Base-by-base conservation (phyloP, 2,888 invertebrate genomes). In the Saturnia pavonia region DNA sequence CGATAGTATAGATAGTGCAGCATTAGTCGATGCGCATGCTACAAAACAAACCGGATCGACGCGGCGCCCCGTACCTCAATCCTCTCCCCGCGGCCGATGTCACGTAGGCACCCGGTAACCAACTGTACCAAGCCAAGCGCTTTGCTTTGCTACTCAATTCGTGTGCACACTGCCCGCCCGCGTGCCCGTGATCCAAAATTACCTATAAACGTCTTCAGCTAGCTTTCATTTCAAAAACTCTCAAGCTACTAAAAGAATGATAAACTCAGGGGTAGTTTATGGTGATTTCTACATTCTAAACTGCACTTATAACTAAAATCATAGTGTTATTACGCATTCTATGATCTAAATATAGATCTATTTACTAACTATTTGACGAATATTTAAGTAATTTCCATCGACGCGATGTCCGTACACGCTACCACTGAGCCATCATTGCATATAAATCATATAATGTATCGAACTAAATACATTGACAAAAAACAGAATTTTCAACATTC, bases 21-120 rank as follows among this genome's bases (percentile, higher is more conserved):
- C 82, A 79, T 79, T 83, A 79, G 45, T 69, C 74, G 76, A 73
- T 87, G 90, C 88, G 90, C 88, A 88, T 88, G 88, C 89, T 89
- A 81, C 86, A 84, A 84, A 88, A 88, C 88, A 88, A 87, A 85
- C 88, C 87, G 86, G 87, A 84, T 79, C 83, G 79, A 77, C 80
- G 69, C 84, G 79, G 77, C 80, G 69, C 79, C 82, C 85, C 85
- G 79, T 84, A 76, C 83, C 82, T 77, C 77, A 71, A 45, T 72
- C 74, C 78, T 80, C 83, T 82, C 88, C 92, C 93, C 94, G 93
- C 89, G 91, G 90, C 75, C 86, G 81, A 79, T 88, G 93, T 94
- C 93, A 94, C 93, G 94, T 94, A 94, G 92, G 92, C 94, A 90
- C 83, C 79, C 80, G 77, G 78, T 77, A 72, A 74, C 73, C 69